Base-by-base conservation (phyloP, 2,113 vertebrate genomes). In the Percina caprodes region DNA sequence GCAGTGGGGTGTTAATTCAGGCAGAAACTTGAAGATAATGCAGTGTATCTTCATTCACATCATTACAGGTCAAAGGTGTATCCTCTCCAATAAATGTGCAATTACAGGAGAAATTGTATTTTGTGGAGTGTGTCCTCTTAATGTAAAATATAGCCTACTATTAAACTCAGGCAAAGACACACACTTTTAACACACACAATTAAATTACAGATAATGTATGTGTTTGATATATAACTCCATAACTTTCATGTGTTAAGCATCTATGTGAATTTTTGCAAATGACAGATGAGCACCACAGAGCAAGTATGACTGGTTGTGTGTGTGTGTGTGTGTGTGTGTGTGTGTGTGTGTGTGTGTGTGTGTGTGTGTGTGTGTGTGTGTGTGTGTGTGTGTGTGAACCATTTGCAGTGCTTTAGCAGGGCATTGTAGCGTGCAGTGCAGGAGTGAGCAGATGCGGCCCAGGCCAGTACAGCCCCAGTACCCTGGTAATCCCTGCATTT, bases 401-500 rank as follows among this genome's bases (percentile, higher is more conserved):
- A 83, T 92, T 80, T 75, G 76, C 83, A 39, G 58, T 77, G 88
- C 93, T 95, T 93, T 93, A 95, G 87, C 80, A 52, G 92, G 65
- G 92, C 95, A 95, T 88, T 92, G 94, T 95, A 94, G 96, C 96
- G 83, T 97, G 96, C 93, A 96, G 95, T 94, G 92, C 95, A 96
- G 95, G 93, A 93, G 94, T 87, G 95, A 94, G 95, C 94, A 95
- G 95, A 92, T 93, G 95, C 95, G 93, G 95, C 96, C 94, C 76
- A 33, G 90, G 80, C 90, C 86, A 86, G 91, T 12, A 39, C 89
- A 89, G 86, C 88, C 87, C 83, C 82, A 85, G 96, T 93, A 94
- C 96, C 93, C 95, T 95, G 96, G 95, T 99, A 99, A 99, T 99
- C 97, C 97, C 93, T 94, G 86, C 96, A 96, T 98, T 99, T 99